Base-by-base conservation (phyloP, 2,113 vertebrate genomes). In the human region DNA sequence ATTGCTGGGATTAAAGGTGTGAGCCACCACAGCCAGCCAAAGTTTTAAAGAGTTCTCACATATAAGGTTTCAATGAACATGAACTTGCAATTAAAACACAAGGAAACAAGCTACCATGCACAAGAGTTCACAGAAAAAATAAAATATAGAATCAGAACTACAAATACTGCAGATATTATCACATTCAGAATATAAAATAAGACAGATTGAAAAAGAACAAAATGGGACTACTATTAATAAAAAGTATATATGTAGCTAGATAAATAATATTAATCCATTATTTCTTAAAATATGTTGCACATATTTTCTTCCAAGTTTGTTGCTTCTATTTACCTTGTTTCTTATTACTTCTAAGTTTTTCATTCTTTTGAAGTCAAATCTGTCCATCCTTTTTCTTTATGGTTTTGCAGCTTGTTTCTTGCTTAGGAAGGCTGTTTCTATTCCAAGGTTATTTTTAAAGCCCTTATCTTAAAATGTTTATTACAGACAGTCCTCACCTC, bases 181-280 rank as follows among this genome's bases (percentile, higher is more conserved):
- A 79, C 32, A 70, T 70, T 91, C 59, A 70, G 50, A 79, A 91
- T 86, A 70, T 72, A 78, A 90, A 94, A 76, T 90, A 48, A 91
- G 18, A 72, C 55, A 90, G 11, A 66, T 84, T 83, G 57, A 66
- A 66, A 89, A 64, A 83, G 55, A 94, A 73, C 12, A 14, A n/a
- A 13, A 35, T 7, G 59, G 40, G 73, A 75, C 55, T 43, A 55
- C 45, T 94, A n/a, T 64, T 30, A 64, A 64, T 17, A 17, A 68
- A 76, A 94, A 64, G 9, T 81, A 25, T 48, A 35, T 82, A 35
- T 52, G 27, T 48, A 80, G 48, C 25, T 81, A 94, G 40, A 88
- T 3, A 94, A 40, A 89, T 2, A 81, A 48, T 18, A 89, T 75
- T 79, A 38, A 79, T 72, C 32, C 35, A 82, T 90, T 86, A 52